Conservation (phyloP, 2,888 invertebrate genomes). For the Scotopteryx bipunctaria region DNA sequence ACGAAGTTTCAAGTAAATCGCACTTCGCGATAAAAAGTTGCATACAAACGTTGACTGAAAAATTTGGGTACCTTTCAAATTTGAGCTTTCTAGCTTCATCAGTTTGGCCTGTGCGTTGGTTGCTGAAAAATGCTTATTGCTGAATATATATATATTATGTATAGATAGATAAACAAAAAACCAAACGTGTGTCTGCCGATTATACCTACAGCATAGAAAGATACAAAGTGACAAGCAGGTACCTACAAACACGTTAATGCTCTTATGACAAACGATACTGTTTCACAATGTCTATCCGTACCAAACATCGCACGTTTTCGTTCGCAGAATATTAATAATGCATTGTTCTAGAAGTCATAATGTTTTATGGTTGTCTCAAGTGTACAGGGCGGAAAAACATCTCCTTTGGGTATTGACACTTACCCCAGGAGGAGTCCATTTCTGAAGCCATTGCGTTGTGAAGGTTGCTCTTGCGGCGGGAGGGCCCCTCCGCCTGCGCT, state of each 20-base stretch:
- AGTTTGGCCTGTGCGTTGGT: too few species aligned
- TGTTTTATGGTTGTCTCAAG: slow-evolving; percentile 24
- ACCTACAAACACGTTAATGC: background rate
- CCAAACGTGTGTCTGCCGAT: slow-evolving; percentile 10
- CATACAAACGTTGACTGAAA: too few species aligned
- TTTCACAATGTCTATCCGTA: slow-evolving; percentile 18
- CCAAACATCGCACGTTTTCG: slow-evolving; percentile 22
- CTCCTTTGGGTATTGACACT: slow-evolving; percentile 36
- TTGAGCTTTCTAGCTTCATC: too few species aligned
- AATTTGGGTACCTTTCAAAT: too few species aligned
- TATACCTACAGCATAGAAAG: background rate
- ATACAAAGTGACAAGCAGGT: background rate
- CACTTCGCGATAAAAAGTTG: too few species aligned
- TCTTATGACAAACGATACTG: slow-evolving; percentile 22
- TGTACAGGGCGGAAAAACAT: slow-evolving; percentile 18
- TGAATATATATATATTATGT: too few species aligned
- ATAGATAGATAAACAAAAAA: too few species aligned
- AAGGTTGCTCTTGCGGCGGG: slow-evolving; percentile 88
- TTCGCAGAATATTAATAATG: slow-evolving; percentile 38
- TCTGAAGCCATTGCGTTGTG: slow-evolving; percentile 83
- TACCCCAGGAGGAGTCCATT: slow-evolving; percentile 77
- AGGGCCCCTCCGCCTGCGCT: slow-evolving; percentile 86
- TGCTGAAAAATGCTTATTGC: too few species aligned
- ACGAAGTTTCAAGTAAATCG: too few species aligned
- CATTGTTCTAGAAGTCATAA: slow-evolving; percentile 31